Base-by-base conservation (phyloP, 2,797 vertebrate genomes). In the Xenops minutus region DNA sequence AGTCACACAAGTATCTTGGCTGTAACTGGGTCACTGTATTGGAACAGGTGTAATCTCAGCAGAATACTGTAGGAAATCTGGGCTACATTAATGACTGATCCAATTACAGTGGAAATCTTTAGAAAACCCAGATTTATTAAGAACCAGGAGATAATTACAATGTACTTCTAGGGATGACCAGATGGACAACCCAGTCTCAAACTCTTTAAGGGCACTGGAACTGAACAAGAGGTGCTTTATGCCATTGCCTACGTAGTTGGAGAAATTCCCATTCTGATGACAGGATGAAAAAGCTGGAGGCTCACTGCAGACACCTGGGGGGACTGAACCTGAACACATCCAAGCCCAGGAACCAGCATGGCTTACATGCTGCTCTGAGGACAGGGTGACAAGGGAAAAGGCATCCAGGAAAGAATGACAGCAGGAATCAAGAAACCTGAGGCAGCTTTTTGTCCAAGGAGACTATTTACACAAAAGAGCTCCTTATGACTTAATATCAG, bases 21-120 rank as follows among this genome's bases (percentile, higher is more conserved):
- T 91, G 39, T 96, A 94, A 95, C 74, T 96, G 94, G 91, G 93
- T 96, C 95, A 79, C 43, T 61, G 41, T 67, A 37, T 41, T 58
- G 80, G 77, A 95, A 92, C 93, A 96, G 96, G 92, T 96, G 93
- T 87, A 96, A 90, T 79, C 89, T 96, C 96, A 96, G 88, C 93
- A 96, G 95, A 97, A 79, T 85, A 67, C 56, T 12, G 58, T 55
- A 32, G 84, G 74, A 93, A 97, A 96, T 94, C 82, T 95, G 95
- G 80, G 77, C 71, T 96, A 67, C 56, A 4, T 93, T 96, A 94
- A 85, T 77, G 78, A 82, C 80, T 87, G 92, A 96, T 95, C 88
- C 93, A 95, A 95, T 96, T 95, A 96, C 81, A 85, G 37, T 0
- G 3, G 86, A 96, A 96, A 91, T 91, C 83, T 96, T 94, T 85